These are phyloP conservation scores for Cetoscarus ocellatus DNA, from an alignment of 2,797 vertebrate genomes.

Conservation along the genomic window DNA sequence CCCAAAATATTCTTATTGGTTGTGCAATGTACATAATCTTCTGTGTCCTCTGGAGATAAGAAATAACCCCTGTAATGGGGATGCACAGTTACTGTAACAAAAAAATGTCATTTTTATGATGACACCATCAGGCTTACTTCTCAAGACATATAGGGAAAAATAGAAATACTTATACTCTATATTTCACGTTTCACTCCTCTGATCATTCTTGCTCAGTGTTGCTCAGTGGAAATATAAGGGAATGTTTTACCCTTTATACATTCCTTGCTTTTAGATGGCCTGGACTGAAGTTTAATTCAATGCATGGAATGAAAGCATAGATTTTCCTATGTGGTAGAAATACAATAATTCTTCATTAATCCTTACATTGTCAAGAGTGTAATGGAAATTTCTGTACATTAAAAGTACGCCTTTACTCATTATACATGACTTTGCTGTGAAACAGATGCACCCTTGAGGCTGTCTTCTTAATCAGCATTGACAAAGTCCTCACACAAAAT, in stretches of 20 bases:
- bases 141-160: constrained; percentile 1
- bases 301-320: background rate
- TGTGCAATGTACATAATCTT: constrained; percentile 12
- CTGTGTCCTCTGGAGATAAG: constrained; percentile 12
- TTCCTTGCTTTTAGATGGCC: background rate
- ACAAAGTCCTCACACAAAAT: constrained; percentile 61
- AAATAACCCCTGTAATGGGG: constrained; percentile 4
- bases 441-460: constrained; percentile 48
- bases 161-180: background rate
- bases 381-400: constrained; percentile 32
- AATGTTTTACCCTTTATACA: background rate
- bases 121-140: constrained; percentile 15
- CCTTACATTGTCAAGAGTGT: constrained; percentile 1
- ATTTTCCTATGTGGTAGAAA: constrained; percentile 7
- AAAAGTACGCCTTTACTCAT: constrained; percentile 32
- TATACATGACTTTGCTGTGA: constrained; percentile 35
- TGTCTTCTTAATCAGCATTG: constrained; percentile 63
- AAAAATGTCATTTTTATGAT: background rate
- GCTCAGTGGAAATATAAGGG: constrained; percentile 11
- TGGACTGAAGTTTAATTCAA: background rate
- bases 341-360: constrained; percentile 1
- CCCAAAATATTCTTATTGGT: constrained; percentile 35
- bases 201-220: background rate
- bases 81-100: constrained; percentile 7
- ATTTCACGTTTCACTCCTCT: background rate